Conservation (phyloP, 2,888 invertebrate genomes). For the Amphipyra tragopoginis region DNA sequence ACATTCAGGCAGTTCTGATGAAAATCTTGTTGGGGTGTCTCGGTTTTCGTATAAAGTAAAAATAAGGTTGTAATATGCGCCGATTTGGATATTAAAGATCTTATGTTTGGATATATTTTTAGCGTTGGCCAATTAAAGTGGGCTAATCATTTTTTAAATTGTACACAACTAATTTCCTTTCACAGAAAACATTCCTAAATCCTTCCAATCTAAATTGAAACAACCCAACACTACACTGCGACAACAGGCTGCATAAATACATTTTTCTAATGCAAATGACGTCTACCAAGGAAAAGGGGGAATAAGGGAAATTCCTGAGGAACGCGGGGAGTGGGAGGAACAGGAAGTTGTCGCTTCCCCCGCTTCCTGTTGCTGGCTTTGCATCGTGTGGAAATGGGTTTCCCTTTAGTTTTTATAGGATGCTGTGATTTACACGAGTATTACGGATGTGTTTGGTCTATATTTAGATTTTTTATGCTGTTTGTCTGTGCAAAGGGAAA, state of each 20-base stretch:
- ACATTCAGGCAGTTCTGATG: too few relatives aligned
- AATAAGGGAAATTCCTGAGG: slow-evolving; percentile 34
- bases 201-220: background rate
- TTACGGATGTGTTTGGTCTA: slow-evolving; percentile 6
- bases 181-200: background rate
- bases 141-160: background rate
- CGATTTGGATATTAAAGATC: too few relatives aligned
- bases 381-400: slow-evolving; percentile 50
- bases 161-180: background rate
- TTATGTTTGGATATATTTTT: too few relatives aligned
- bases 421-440: slow-evolving; percentile 44
- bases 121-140: too few relatives aligned
- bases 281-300: slow-evolving; percentile 29
- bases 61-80: too few relatives aligned
- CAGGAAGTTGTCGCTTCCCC: slow-evolving; percentile 53
- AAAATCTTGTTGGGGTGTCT: too few relatives aligned
- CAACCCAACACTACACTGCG: background rate
- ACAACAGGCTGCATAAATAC: slow-evolving; percentile 25
- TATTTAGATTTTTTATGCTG: background rate
- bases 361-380: slow-evolving; percentile 43
- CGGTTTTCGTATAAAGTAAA: too few relatives aligned
- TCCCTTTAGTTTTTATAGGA: slow-evolving; percentile 54
- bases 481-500: background rate
- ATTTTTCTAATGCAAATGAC: slow-evolving; percentile 48
- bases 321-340: slow-evolving; percentile 18